These are phyloP conservation scores for Sebastes miniatus DNA, from an alignment of 2,797 vertebrate species.

Conservation along the genomic window DNA sequence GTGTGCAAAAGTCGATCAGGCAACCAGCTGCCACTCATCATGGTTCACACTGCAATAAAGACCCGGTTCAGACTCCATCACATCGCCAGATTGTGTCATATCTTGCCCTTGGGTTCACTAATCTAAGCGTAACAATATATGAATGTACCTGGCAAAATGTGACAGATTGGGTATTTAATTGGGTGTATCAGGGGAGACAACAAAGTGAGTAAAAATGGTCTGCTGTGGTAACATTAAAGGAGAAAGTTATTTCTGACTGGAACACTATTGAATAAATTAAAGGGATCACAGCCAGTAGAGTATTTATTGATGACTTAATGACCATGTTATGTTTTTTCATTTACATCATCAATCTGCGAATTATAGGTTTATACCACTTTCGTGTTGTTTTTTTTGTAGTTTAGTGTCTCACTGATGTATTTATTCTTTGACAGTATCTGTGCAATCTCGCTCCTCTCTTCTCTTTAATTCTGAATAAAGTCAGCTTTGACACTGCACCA, in stretches of 20 bases:
- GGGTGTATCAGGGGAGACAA: not conserved
- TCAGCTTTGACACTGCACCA: slow-evolving; percentile 43
- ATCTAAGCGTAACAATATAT: not conserved
- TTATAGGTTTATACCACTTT: not conserved
- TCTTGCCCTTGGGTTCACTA: not conserved
- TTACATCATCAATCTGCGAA: not conserved
- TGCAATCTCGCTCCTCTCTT: slow-evolving; percentile 39
- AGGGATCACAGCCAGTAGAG: slow-evolving; percentile 9
- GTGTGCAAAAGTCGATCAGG: not conserved
- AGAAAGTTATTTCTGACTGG: slow-evolving; percentile 5
- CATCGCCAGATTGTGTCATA: not conserved
- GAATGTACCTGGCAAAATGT: not conserved
- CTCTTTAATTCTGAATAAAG: slow-evolving; percentile 53
- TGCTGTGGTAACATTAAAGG: not conserved
- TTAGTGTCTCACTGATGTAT: slow-evolving; percentile 12
- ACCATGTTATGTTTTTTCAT: not conserved
- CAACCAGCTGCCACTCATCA: not conserved
- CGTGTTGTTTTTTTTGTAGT: slow-evolving; percentile 5
- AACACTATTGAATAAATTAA: slow-evolving; percentile 1
- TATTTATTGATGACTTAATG: slow-evolving; percentile 13
- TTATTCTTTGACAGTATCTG: slow-evolving; percentile 42
- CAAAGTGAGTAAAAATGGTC: not conserved
- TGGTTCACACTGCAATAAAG: not conserved
- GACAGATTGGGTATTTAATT: slow-evolving; percentile 5
- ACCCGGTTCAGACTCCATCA: not conserved